phyloP scores from a whole-genome alignment of 2,797 vertebrate species.

The Intellagama lesueurii region DNA sequence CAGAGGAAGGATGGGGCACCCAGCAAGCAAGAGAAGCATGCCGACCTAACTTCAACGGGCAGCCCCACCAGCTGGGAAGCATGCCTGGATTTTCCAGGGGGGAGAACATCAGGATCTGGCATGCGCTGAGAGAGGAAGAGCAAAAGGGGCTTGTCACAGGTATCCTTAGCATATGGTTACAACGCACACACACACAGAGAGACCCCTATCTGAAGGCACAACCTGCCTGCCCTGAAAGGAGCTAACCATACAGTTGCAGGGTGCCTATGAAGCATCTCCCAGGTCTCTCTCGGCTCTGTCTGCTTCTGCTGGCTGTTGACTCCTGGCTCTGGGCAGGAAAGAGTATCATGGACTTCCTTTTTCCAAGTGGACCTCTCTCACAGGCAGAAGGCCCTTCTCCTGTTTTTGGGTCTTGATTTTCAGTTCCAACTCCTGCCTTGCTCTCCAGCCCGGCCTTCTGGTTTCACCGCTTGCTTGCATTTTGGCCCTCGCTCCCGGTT shows the following conservation, averaged over 20 bases:
- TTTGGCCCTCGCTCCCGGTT: no score
- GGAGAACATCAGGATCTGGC: no score
- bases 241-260: not conserved
- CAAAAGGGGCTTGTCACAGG: no score
- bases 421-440: not conserved
- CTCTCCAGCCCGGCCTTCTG: not conserved
- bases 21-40: not conserved
- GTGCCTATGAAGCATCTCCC: not conserved
- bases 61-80: not conserved
- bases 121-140: not conserved
- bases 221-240: no score
- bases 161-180: not conserved
- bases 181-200: not conserved
- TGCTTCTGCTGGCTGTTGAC: no score
- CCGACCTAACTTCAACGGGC: not conserved
- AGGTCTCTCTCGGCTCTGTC: no score
- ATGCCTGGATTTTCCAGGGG: not conserved
- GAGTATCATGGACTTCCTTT: not conserved
- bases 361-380: not conserved
- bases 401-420: not conserved
- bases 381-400: not conserved
- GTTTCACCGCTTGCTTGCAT: not conserved
- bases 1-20: not conserved
- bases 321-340: no score
- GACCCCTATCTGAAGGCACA: not conserved